Percentiles rank a stretch among this genome's conserved stretches.
These are phyloP conservation scores for Beroe ovata DNA, from an alignment of 37 sponge, comb jelly and placozoan genomes.

Conservation along the genomic window DNA sequence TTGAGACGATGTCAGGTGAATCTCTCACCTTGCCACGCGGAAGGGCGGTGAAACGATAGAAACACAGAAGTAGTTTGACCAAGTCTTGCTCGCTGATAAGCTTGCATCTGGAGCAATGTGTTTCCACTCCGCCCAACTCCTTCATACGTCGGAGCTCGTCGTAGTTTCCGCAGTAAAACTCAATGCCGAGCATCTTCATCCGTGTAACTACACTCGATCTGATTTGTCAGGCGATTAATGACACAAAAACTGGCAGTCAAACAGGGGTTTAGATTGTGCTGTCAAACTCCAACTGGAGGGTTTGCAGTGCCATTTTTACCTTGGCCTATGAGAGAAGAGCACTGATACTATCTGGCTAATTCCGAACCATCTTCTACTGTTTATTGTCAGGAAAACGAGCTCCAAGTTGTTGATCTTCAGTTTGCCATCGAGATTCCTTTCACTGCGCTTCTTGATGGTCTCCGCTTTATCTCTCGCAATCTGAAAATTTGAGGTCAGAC, in stretches of 20 bases:
- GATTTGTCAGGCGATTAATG: too few relatives aligned
- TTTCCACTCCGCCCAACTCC: conserved; percentile 65
- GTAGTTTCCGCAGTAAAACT: conserved; percentile 64
- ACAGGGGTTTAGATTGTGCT: too few relatives aligned
- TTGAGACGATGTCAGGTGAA: too few relatives aligned
- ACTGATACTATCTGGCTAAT: conserved; percentile 62
- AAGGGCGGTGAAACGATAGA: conserved; percentile 60
- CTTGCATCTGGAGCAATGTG: conserved; percentile 60
- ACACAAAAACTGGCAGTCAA: too few relatives aligned
- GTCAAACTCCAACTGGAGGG: too few relatives aligned
- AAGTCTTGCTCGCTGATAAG: conserved; percentile 56
- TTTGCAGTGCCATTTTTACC: too few relatives aligned
- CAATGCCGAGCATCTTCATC: conserved; percentile 64
- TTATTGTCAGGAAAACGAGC: conserved; percentile 51
- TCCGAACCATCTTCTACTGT: conserved; percentile 60
- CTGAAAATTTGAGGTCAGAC: background rate
- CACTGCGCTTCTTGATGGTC: conserved; percentile 33
- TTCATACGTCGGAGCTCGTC: conserved; percentile 59
- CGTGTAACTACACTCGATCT: conserved; percentile 64
- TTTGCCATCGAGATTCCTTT: conserved; percentile 46
- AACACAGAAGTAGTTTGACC: conserved; percentile 56
- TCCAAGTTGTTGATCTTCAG: conserved; percentile 59
- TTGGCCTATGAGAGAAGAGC: conserved; percentile 48
- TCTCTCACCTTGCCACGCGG: conserved; percentile 52
- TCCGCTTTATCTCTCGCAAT: conserved; percentile 35